Conservation (phyloP, 2,113 vertebrate species). For the Nyctibius bracteatus region DNA sequence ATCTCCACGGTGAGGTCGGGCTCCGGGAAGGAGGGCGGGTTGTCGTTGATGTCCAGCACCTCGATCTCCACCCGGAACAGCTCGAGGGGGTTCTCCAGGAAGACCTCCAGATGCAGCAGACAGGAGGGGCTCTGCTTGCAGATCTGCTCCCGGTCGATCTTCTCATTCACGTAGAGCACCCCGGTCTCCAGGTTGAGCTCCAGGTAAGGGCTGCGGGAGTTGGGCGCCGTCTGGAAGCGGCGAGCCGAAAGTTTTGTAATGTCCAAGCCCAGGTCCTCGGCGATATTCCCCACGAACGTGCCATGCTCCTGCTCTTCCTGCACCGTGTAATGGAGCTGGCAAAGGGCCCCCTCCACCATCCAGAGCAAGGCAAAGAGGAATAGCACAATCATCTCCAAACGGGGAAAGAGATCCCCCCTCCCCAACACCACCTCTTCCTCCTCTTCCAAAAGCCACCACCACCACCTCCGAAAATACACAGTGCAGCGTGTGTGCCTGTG, state of each 20-base stretch:
- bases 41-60: constrained; percentile 97
- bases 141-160: constrained; percentile 94
- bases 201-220: constrained; percentile 91
- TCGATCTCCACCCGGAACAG: constrained; percentile 96
- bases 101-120: constrained; percentile 95
- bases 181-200: constrained; percentile 96
- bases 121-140: constrained; percentile 93
- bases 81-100: constrained; percentile 94
- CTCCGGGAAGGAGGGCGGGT: constrained; percentile 92
- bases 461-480: constrained; percentile 39
- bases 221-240: constrained; percentile 92
- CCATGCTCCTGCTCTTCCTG: constrained; percentile 96
- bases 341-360: constrained; percentile 82
- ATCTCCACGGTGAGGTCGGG: constrained; percentile 95
- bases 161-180: constrained; percentile 89
- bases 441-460: constrained; percentile 23
- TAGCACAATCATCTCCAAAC: constrained; percentile 89
- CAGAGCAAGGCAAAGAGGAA: constrained; percentile 83
- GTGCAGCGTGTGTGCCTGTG: not conserved
- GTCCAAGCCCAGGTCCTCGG: constrained; percentile 97
- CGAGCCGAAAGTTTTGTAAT: constrained; percentile 94
- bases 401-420: constrained; percentile 72
- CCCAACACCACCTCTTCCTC: constrained; percentile 58
- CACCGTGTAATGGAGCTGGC: constrained; percentile 96
- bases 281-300: constrained; percentile 97